phyloP scores from a whole-genome alignment of 2,113 vertebrate species.

The Phasianus colchicus region DNA sequence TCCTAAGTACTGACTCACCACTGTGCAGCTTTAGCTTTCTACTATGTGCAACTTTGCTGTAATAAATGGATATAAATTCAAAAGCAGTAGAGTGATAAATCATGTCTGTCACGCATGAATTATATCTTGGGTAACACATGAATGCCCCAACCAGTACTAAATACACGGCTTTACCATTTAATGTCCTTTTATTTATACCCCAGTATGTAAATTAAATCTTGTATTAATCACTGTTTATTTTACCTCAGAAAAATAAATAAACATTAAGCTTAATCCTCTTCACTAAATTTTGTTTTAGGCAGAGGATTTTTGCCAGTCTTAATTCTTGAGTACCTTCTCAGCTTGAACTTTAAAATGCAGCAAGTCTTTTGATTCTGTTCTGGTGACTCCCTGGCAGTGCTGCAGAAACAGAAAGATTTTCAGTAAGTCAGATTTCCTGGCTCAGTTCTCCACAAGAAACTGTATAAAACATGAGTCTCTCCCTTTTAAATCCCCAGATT shows the following conservation, averaged over 20 bases:
- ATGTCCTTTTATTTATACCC: background rate
- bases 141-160: background rate
- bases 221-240: background rate
- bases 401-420: background rate
- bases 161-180: background rate
- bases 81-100: conserved; percentile 11
- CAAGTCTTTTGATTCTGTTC: background rate
- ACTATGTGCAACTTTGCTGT: background rate
- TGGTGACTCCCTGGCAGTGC: background rate
- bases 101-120: background rate
- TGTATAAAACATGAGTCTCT: background rate
- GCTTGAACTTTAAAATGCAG: background rate
- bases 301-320: background rate
- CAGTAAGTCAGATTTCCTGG: background rate
- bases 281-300: background rate
- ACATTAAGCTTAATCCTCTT: background rate
- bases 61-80: background rate
- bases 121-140: background rate
- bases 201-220: background rate
- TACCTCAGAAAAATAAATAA: background rate
- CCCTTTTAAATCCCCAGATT: background rate
- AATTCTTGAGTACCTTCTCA: background rate
- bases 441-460: background rate
- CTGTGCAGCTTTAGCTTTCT: background rate
- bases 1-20: background rate